phyloP scores from a whole-genome alignment of 2,113 vertebrate genomes.

The Emydocephalus ijimae region DNA sequence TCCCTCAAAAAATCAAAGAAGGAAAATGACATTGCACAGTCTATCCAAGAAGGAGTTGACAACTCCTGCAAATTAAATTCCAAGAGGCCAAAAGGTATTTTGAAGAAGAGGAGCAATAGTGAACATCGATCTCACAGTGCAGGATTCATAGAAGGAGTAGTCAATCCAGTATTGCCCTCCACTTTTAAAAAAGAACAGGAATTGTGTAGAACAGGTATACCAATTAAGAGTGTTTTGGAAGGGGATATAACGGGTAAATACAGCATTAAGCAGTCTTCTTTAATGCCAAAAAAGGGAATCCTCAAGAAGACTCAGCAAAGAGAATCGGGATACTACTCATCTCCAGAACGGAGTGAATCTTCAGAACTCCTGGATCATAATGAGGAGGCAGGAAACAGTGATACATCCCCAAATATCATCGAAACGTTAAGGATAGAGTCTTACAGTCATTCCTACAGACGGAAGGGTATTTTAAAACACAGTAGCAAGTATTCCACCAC shows the following conservation, averaged over 20 bases:
- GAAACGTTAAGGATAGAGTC: constrained; percentile 66
- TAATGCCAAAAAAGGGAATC: constrained; percentile 95
- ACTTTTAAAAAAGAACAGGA: constrained; percentile 75
- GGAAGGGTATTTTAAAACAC: constrained; percentile 95
- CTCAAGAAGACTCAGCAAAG: constrained; percentile 92
- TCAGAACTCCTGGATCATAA: constrained; percentile 82
- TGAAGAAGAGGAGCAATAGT: constrained; percentile 87
- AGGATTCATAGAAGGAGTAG: constrained; percentile 76
- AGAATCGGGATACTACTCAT: constrained; percentile 97
- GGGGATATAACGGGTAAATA: constrained; percentile 66
- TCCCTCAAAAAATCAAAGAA: constrained; percentile 92
- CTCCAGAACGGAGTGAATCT: constrained; percentile 93
- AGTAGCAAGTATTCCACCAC: constrained; percentile 87
- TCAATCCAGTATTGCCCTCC: constrained; percentile 64
- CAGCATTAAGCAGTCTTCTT: constrained; percentile 73
- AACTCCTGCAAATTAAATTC: constrained; percentile 77
- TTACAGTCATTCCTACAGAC: constrained; percentile 72
- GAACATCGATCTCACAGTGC: constrained; percentile 85
- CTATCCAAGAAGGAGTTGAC: constrained; percentile 68
- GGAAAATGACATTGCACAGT: constrained; percentile 83
- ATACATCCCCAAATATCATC: constrained; percentile 57
- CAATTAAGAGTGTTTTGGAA: constrained; percentile 67
- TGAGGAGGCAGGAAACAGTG: constrained; percentile 51
- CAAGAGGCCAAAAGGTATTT: constrained; percentile 93
- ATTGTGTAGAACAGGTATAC: constrained; percentile 56